Evolutionary conservation across 2,113 vertebrate genomes (phyloP).

Genomic region (Platycercus adscitus): DNA sequence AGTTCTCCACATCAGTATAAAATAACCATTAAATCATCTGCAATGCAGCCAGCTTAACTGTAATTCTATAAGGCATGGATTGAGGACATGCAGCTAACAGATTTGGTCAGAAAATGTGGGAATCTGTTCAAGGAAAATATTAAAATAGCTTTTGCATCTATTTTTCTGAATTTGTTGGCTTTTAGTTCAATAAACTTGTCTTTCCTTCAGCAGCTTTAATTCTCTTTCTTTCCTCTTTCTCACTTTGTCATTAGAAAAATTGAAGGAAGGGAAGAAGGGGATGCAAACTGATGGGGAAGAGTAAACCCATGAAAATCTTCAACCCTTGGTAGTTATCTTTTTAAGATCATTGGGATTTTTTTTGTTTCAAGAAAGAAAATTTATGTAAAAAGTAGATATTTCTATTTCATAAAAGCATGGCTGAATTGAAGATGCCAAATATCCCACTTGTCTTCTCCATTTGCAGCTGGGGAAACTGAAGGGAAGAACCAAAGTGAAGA

Average conservation of each 20-base stretch:
- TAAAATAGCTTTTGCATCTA: not conserved
- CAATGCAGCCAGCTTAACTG: conserved; percentile 11
- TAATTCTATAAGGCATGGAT: not conserved
- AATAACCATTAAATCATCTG: conserved; percentile 20
- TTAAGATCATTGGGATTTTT: fast-evolving
- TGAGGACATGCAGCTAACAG: not conserved
- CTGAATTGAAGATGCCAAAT: not conserved
- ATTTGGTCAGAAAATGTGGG: not conserved
- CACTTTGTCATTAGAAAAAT: not conserved
- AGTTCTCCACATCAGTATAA: not conserved
- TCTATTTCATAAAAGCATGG: not conserved
- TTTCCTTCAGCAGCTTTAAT: not conserved
- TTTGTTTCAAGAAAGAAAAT: not conserved
- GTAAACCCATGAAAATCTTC: not conserved
- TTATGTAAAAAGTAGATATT: not conserved
- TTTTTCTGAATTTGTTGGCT: not conserved
- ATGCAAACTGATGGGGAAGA: not conserved
- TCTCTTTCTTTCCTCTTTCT: not conserved
- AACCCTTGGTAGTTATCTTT: not conserved
- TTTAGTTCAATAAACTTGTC: not conserved
- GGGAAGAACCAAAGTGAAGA: fast-evolving
- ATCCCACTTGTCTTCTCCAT: not conserved
- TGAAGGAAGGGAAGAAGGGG: not conserved
- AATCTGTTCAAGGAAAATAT: not conserved
- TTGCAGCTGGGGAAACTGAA: not conserved